Conservation (phyloP, 1,140 invertebrate genomes). For the Hyphantria cunea region DNA sequence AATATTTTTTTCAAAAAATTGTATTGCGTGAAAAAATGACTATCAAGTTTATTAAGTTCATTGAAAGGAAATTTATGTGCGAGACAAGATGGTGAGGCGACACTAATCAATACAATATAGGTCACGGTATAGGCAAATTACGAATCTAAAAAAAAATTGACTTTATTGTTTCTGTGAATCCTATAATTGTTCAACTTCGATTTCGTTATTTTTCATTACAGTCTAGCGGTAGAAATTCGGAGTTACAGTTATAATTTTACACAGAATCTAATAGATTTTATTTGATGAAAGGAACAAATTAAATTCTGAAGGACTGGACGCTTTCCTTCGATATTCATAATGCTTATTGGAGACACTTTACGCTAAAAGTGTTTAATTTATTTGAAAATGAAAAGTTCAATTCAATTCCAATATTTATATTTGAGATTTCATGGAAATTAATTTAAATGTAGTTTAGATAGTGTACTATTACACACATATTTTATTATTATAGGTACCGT, state of each 20-base stretch:
- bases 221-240: slow-evolving; percentile 4
- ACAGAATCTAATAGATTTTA: slow-evolving; percentile 27
- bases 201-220: slow-evolving; percentile 24
- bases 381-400: slow-evolving; percentile 2
- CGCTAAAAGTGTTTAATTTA: slow-evolving; percentile 26
- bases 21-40: too few species aligned
- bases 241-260: slow-evolving; percentile 26
- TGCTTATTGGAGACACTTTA: slow-evolving; percentile 28
- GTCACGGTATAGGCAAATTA: slow-evolving; percentile 19
- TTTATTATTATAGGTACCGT: too few species aligned
- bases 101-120: slow-evolving; percentile 12
- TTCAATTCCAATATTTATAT: too few species aligned
- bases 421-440: too few species aligned
- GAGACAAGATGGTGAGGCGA: too few species aligned
- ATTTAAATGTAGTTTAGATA: too few species aligned
- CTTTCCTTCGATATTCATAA: slow-evolving; percentile 24
- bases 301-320: slow-evolving; percentile 31
- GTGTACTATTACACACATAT: too few species aligned
- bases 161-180: slow-evolving; percentile 1
- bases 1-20: too few species aligned
- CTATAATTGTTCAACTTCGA: slow-evolving; percentile 14
- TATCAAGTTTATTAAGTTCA: neutral
- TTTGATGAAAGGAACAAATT: slow-evolving; percentile 39
- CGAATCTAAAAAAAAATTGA: slow-evolving; percentile 6
- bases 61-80: too few species aligned